phyloP scores from a whole-genome alignment of 2,888 invertebrate genomes.

The Polydrusus cervinus region DNA sequence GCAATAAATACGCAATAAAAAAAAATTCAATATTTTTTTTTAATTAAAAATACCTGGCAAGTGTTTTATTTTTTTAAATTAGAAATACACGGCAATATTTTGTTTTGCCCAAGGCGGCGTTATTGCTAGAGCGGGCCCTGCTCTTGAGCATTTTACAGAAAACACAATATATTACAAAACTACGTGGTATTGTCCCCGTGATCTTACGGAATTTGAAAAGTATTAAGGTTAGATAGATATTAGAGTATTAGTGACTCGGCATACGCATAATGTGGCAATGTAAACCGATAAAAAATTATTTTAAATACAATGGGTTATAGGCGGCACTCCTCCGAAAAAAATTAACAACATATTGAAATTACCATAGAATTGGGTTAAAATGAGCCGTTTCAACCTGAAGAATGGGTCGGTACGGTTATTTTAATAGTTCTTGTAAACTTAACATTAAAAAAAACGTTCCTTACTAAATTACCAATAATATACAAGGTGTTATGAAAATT shows the following conservation, averaged over 20 bases:
- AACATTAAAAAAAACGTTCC: background rate
- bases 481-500: no score
- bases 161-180: slow-evolving; percentile 6
- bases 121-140: no score
- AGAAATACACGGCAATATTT: no score
- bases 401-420: slow-evolving; percentile 43
- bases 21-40: no score
- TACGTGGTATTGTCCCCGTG: slow-evolving; percentile 9
- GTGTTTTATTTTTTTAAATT: no score
- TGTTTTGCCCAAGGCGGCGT: no score
- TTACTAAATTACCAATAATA: no score
- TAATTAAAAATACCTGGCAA: no score
- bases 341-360: slow-evolving; percentile 50
- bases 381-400: slow-evolving; percentile 47
- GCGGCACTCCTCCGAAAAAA: slow-evolving; percentile 53
- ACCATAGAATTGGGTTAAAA: slow-evolving; percentile 55
- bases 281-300: slow-evolving; percentile 48
- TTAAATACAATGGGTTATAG: slow-evolving; percentile 53
- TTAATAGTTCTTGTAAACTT: slow-evolving; percentile 4
- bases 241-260: slow-evolving; percentile 33
- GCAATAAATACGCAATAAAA: no score
- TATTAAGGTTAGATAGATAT: slow-evolving; percentile 37
- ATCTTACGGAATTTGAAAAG: slow-evolving; percentile 17
- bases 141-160: background rate
- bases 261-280: slow-evolving; percentile 26